Conservation (phyloP, 2,797 vertebrate species). For the Acipenser ruthenus region DNA sequence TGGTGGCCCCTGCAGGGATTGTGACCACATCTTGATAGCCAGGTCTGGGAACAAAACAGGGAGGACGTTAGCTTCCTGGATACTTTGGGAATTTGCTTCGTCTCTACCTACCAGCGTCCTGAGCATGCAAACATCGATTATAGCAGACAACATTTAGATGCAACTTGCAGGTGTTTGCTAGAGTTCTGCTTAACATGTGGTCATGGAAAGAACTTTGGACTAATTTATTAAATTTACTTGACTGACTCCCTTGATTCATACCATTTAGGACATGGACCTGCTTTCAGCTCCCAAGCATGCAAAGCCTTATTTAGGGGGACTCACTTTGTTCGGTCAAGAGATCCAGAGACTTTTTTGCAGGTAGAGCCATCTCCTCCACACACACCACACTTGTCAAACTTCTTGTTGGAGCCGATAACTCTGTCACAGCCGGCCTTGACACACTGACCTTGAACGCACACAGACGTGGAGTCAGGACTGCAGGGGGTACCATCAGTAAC, state of each 20-base stretch:
- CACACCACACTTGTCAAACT: slow-evolving; percentile 88
- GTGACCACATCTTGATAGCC: slow-evolving; percentile 64
- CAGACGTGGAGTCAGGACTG: slow-evolving; percentile 90
- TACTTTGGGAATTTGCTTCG: too few relatives aligned
- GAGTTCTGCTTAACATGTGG: too few relatives aligned
- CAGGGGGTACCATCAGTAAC: slow-evolving; percentile 92
- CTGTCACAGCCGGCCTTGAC: slow-evolving; percentile 94
- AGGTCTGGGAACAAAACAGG: slow-evolving; percentile 32
- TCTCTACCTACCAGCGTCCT: too few relatives aligned
- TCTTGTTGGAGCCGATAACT: slow-evolving; percentile 81
- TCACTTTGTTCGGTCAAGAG: slow-evolving; percentile 69
- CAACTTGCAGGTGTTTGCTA: too few relatives aligned
- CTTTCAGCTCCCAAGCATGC: too few relatives aligned
- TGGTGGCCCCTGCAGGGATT: slow-evolving; percentile 60
- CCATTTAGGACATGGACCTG: too few relatives aligned
- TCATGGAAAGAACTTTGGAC: too few relatives aligned
- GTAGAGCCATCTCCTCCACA: slow-evolving; percentile 86
- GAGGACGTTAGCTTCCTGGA: too few relatives aligned
- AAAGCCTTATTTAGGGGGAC: not conserved
- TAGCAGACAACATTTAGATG: too few relatives aligned
- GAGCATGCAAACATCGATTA: too few relatives aligned
- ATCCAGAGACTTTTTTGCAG: slow-evolving; percentile 89
- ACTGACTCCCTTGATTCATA: too few relatives aligned
- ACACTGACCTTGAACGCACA: slow-evolving; percentile 94
- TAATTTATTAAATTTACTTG: too few relatives aligned